These are phyloP conservation scores for Helicoverpa armigera DNA, from an alignment of 1,140 invertebrate species.

Conservation along the genomic window DNA sequence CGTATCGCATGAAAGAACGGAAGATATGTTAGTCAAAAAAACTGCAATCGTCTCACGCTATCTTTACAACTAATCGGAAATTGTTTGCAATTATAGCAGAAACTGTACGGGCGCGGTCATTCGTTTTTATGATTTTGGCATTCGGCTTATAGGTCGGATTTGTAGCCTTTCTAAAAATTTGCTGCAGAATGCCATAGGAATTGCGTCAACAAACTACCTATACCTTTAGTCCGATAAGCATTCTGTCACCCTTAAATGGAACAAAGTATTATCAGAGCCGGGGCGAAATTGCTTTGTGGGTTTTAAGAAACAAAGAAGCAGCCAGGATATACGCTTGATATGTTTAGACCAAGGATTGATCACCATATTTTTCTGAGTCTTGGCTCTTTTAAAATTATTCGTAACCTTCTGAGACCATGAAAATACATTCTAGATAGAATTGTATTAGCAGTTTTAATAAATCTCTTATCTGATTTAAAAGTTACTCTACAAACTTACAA, in stretches of 20 bases:
- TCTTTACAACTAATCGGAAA: conserved; percentile 44
- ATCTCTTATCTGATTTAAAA: too few species aligned
- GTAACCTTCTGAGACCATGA: too few species aligned
- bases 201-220: neutral
- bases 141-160: neutral
- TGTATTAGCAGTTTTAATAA: neutral
- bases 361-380: too few species aligned
- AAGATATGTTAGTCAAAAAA: conserved; percentile 6
- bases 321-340: too few species aligned
- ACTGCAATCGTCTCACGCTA: conserved; percentile 40
- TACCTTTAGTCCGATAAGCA: too few species aligned
- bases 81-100: conserved; percentile 39
- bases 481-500: neutral
- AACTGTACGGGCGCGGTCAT: conserved; percentile 12
- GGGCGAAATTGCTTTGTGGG: too few species aligned
- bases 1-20: conserved; percentile 29
- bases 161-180: conserved; percentile 8
- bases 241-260: too few species aligned
- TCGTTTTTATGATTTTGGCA: neutral
- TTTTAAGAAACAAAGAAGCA: too few species aligned
- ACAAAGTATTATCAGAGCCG: too few species aligned
- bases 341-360: too few species aligned
- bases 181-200: neutral
- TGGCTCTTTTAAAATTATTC: too few species aligned
- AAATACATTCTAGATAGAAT: too few species aligned